Percentiles rank a stretch among this genome's conserved stretches.
Conservation (phyloP, 1,140 invertebrate genomes). For the Vanessa atalanta region DNA sequence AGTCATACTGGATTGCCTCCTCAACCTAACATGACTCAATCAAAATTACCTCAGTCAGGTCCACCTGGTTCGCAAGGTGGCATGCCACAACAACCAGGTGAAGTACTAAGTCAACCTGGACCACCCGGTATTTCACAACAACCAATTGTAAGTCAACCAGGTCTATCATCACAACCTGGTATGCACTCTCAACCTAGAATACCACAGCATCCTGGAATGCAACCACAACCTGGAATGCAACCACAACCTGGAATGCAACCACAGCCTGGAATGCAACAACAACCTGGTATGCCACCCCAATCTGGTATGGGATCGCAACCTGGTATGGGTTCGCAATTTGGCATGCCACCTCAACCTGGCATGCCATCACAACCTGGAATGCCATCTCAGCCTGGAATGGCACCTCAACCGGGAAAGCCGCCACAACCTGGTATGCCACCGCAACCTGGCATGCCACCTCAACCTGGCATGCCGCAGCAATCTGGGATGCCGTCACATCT, state of each 20-base stretch:
- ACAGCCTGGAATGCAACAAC: slow-evolving; percentile 41
- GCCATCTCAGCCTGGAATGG: slow-evolving; percentile 41
- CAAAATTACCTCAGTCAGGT: slow-evolving; percentile 25
- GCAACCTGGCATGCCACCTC: slow-evolving; percentile 41
- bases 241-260: slow-evolving; percentile 36
- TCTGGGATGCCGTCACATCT: slow-evolving; percentile 48
- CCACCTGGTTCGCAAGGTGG: slow-evolving; percentile 25
- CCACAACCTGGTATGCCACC: slow-evolving; percentile 47
- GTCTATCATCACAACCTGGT: slow-evolving; percentile 40
- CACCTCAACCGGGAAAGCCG: slow-evolving; percentile 43
- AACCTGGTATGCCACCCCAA: slow-evolving; percentile 48
- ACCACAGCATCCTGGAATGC: slow-evolving; percentile 52
- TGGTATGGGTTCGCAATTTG: slow-evolving; percentile 49
- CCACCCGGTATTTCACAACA: slow-evolving; percentile 30
- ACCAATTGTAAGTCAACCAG: slow-evolving; percentile 36
- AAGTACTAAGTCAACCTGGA: not conserved
- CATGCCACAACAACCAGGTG: slow-evolving; percentile 30
- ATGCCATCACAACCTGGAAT: slow-evolving; percentile 39
- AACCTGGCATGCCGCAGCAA: slow-evolving; percentile 40
- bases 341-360: slow-evolving; percentile 42
- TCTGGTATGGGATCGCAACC: slow-evolving; percentile 39
- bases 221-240: slow-evolving; percentile 52
- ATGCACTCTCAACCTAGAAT: slow-evolving; percentile 43
- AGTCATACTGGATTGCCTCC: slow-evolving; percentile 26
- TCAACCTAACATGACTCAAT: slow-evolving; percentile 18